Base-by-base conservation (phyloP, 1,140 invertebrate species). In the Stegodyphus dumicola region DNA sequence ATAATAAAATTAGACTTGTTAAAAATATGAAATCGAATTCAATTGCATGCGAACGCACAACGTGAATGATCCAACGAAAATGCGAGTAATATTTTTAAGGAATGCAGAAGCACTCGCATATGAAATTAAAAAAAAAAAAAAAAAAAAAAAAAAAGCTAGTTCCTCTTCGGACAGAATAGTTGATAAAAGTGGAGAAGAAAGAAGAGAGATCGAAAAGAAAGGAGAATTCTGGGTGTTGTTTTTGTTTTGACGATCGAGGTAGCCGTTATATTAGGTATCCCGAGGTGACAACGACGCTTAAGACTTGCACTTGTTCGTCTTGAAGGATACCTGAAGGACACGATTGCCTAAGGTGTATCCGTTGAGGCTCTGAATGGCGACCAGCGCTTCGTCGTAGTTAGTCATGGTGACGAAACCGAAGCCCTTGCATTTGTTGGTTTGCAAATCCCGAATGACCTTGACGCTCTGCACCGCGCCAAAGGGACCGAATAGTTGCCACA, bases 381-480 rank as follows among this genome's bases (percentile, higher is more conserved):
- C 95, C 49, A 98, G 94, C 13, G 98, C 97, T 90, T 99, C 98
- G 91, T 99, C 98, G 92, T 99, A 99, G 91, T 99, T 99, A 89
- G 97, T 99, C 98, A 99, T 99, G 78, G 97, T 99, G 85, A 99
- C 98, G 91, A 99, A 99, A n/a, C 97, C 98, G 91, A 99, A 99
- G 88, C 98, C 98, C 92, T 99, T 99, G 93, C 98, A 99, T 92
- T 99, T 99, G 92, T 98, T 98, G 86, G 98, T 98, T 91, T 98
- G 96, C 89, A 97, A 93, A 92, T 99, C 98, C 86, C 98, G 94
- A 89, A 99, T 98, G 76, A 98, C 96, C 93, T 99, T 99, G 53
- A 99, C 98, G 90, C 95, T 97, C 91, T 99, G 97, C 81, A 99
- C 98, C 86, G 98, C 98, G 81, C 98, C 98, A 91, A 99, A 99